Conservation (phyloP, 2,797 vertebrate genomes). For the Lagorchestes hirsutus region DNA sequence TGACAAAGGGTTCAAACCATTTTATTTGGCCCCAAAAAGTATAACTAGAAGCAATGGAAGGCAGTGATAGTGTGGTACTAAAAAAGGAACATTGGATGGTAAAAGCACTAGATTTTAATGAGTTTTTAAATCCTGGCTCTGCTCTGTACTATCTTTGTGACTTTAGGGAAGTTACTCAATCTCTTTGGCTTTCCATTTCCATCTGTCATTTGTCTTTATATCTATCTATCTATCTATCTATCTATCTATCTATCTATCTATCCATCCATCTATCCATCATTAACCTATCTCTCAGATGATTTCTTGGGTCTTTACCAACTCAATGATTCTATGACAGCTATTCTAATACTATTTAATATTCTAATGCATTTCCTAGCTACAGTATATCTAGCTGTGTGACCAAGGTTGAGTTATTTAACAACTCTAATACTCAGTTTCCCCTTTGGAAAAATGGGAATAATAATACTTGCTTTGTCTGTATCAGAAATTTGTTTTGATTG, state of each 20-base stretch:
- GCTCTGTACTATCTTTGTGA: background rate
- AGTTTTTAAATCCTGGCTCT: background rate
- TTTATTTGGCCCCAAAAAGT: background rate
- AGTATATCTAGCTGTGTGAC: background rate
- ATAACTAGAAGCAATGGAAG: background rate
- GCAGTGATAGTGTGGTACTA: background rate
- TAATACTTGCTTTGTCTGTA: background rate
- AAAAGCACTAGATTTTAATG: background rate
- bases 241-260: no score
- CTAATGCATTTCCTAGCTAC: background rate
- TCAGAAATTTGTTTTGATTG: background rate
- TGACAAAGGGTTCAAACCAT: background rate
- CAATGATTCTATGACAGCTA: background rate
- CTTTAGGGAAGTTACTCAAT: background rate
- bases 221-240: no score
- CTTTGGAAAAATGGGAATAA: background rate
- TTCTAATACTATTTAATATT: background rate
- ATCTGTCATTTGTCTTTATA: background rate
- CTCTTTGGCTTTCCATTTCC: background rate
- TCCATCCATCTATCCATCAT: background rate
- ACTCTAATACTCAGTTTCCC: background rate
- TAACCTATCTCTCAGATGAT: background rate
- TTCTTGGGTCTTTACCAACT: background rate
- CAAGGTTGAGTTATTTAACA: background rate
- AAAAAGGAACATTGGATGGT: background rate